Base-by-base conservation (phyloP, 2,113 vertebrate genomes). In the Rhinolophus sinicus region DNA sequence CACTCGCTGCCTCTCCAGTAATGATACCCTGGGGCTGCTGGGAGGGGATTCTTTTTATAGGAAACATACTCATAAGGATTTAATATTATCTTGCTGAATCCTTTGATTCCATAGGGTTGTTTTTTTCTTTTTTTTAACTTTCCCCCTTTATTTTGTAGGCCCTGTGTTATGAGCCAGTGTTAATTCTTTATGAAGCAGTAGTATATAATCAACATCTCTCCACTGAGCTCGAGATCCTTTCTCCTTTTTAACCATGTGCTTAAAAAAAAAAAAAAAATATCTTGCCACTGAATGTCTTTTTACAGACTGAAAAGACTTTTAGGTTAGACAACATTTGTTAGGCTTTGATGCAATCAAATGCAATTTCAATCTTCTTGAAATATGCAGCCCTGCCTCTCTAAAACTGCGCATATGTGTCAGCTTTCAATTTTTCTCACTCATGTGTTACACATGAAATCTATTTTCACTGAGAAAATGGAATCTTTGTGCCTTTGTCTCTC, bases 401-500 rank as follows among this genome's bases (percentile, higher is more conserved):
- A 96, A 98, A 95, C 5, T 4, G 67, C 60, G 88, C 84, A 88
- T 83, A 56, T 2, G 58, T 97, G 97, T 96, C 97, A 93, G 65
- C 56, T 64, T 94, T 91, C 96, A 81, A 35, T 97, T 98, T 97
- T 98, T 98, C 96, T 98, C 75, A 76, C 87, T 44, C 2, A 98
- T 77, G 97, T 96, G 97, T 97, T 97, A 85, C 98, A 98, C 96
- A 94, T 93, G 83, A 98, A 98, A 96, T 94, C 96, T 97, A 33
- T 97, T 98, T 98, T 98, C 98, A 72, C 95, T 38, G 96, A 97
- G 98, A 97, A 99, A 98, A 97, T 98, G 97, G 97, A 94, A 98
- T 98, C 99, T 99, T 99, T 99, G 99, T 99, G 99, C 98, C 99
- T 99, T 99, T 99, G 99, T 99, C 99, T 98, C 97, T 93, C 97